Evolutionary conservation across 2,797 vertebrate genomes (phyloP), one percentile per base, ranked within the genome.

Genomic region (Anas bernieri): DNA sequence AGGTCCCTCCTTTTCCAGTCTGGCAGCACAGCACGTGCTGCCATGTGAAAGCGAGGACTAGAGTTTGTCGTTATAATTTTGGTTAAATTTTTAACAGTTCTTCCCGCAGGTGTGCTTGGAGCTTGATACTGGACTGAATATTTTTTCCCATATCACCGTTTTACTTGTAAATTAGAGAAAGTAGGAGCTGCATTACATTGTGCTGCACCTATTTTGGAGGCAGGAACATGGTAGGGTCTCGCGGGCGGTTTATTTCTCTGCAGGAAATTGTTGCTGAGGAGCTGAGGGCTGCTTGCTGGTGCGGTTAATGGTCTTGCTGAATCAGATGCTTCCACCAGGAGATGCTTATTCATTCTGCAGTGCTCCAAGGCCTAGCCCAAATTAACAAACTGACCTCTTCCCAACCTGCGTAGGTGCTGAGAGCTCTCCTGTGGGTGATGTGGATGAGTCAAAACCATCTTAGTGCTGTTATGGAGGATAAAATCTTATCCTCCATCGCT

Each of bases 331-430:
- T 91, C 45, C 58, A 83, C 10, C 37, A 72, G 88, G 86, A 91
- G 94, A 31, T 94, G 81, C 80, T 96, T 94, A 90, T 92, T 96
- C 94, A 78, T 75, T 33, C 90, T 64, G 31, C 4, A 3, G 56
- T 22, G 83, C 85, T 73, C 14, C 31, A 17, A 61, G 61, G 70
- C 84, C 54, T 35, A 35, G 45, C 83, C 74, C 26, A 37, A 64
- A 18, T 75, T 62, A 25, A 9, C 33, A 43, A 35, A 80, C 55
- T 93, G 92, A 87, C 88, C 95, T 46, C 48, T 63, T 73, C 37
- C 72, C 48, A 5, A 37, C 75, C 90, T 74, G 81, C 5, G 78
- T 79, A 72, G 89, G 79, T 59, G 59, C 89, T 1, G 11, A 75
- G 41, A 56, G 21, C 89, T 86, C 66, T 69, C 59, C 3, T 8